Percentiles rank a stretch among this genome's conserved stretches.
phyloP scores from a whole-genome alignment of 2,797 vertebrate species.

The Sylvia borin region DNA sequence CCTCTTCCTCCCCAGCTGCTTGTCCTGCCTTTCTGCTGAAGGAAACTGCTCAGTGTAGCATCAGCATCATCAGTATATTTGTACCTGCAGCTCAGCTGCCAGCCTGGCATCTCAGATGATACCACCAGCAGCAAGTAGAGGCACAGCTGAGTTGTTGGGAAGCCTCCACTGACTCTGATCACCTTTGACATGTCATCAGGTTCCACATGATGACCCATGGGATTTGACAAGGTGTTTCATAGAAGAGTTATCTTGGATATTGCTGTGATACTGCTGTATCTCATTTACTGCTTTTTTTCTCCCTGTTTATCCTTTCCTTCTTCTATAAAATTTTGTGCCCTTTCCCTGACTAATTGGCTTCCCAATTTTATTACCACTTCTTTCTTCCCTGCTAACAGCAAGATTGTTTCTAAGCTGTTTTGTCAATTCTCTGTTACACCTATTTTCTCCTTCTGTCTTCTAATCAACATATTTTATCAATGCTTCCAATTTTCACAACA shows the following conservation, averaged over 20 bases:
- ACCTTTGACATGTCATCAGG: neutral
- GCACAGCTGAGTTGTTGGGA: neutral
- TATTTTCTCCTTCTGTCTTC: slow-evolving; percentile 12
- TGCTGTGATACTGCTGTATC: neutral
- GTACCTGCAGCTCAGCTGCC: neutral
- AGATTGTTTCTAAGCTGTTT: neutral
- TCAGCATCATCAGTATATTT: neutral
- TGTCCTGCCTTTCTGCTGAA: neutral
- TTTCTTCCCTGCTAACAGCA: slow-evolving; percentile 14
- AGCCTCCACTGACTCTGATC: neutral
- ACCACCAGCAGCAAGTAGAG: neutral
- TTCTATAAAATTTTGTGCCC: neutral
- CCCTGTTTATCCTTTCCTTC: neutral
- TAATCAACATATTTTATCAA: neutral
- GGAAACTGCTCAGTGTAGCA: neutral
- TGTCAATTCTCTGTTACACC: neutral
- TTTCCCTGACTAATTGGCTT: neutral
- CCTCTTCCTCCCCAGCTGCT: neutral
- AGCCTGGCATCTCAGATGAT: neutral
- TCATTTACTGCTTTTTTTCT: neutral
- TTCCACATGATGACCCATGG: neutral
- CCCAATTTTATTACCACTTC: neutral
- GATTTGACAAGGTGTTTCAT: neutral
- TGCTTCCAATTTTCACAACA: neutral
- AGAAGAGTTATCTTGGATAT: neutral